These are phyloP conservation scores for Neosilurus mollespiculum DNA, from an alignment of 2,797 vertebrate species.

Conservation along the genomic window DNA sequence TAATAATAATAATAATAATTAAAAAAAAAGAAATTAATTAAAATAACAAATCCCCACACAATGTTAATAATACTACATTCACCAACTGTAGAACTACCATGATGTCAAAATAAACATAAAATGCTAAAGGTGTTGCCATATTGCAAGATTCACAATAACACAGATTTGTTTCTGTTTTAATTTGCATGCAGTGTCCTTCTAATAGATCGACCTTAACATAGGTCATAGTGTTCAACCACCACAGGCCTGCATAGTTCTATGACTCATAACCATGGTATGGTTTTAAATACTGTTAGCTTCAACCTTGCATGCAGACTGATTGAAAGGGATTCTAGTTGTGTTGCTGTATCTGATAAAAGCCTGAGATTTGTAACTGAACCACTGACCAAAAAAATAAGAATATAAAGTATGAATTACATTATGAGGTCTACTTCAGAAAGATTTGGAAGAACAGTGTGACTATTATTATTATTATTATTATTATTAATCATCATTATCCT, in stretches of 20 bases:
- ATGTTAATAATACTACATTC: neutral
- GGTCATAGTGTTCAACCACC: neutral
- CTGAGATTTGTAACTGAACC: neutral
- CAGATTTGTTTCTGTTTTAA: neutral
- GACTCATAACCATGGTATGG: neutral
- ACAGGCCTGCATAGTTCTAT: too few species aligned
- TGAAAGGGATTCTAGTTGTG: neutral
- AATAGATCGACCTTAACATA: too few species aligned
- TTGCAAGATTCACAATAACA: neutral
- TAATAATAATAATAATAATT: too few species aligned
- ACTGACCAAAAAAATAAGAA: neutral
- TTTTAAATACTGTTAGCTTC: neutral
- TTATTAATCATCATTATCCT: neutral
- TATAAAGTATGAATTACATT: neutral
- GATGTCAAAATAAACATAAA: neutral
- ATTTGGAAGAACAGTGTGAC: neutral
- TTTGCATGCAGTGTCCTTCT: conserved; percentile 1
- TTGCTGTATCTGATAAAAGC: neutral
- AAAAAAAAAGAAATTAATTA: too few species aligned
- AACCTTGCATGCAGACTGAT: neutral
- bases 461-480: neutral
- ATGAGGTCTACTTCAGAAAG: neutral
- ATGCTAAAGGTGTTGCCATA: neutral
- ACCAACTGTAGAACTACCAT: neutral
- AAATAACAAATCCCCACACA: too few species aligned